These are phyloP conservation scores for Pelobates fuscus DNA, from an alignment of 2,113 vertebrate species.

Conservation along the genomic window DNA sequence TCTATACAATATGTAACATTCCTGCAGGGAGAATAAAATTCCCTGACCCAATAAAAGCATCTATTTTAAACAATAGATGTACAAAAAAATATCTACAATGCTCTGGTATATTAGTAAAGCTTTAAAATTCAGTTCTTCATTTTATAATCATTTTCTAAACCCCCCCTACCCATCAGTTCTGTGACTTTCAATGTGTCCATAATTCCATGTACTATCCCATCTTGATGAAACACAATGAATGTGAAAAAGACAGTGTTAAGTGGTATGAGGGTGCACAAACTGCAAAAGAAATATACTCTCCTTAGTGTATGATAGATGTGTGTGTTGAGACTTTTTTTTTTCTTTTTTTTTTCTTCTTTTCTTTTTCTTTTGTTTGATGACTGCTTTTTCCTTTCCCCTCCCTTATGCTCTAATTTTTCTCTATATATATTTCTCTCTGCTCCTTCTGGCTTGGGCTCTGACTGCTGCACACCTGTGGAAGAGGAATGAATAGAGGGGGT, in stretches of 20 bases:
- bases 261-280: constrained; percentile 37
- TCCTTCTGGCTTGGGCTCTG: constrained; percentile 79
- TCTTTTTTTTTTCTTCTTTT: constrained; percentile 21
- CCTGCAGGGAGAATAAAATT: constrained; percentile 80
- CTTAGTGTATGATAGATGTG: constrained; percentile 63
- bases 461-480: constrained; percentile 96
- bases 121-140: constrained; percentile 79
- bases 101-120: constrained; percentile 92
- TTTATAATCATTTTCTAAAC: constrained; percentile 70
- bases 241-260: constrained; percentile 20
- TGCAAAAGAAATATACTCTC: constrained; percentile 46
- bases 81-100: constrained; percentile 80
- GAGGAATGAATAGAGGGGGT: constrained; percentile 91
- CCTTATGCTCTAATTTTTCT: constrained; percentile 76
- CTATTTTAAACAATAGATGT: constrained; percentile 99
- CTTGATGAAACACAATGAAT: constrained; percentile 56
- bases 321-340: constrained; percentile 53
- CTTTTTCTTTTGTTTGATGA: constrained; percentile 64
- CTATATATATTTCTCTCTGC: constrained; percentile 72
- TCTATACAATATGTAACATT: constrained; percentile 97
- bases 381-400: constrained; percentile 73
- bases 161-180: constrained; percentile 59
- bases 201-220: constrained; percentile 63
- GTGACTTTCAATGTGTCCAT: constrained; percentile 59
- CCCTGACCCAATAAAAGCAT: constrained; percentile 88